phyloP scores from a whole-genome alignment of 2,113 vertebrate genomes.

The Otus sunia region DNA sequence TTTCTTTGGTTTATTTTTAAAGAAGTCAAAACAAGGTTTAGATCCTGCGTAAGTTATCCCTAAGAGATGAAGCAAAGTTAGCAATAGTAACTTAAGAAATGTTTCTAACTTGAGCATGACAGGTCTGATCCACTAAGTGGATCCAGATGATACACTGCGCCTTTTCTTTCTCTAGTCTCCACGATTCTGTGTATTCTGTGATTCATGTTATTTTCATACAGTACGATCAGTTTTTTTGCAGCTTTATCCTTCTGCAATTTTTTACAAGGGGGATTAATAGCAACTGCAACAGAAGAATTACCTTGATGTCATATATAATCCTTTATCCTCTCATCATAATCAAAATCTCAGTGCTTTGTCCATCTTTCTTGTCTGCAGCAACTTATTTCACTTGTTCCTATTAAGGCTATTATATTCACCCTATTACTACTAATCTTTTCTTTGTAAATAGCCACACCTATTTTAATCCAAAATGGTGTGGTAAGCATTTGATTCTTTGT shows the following conservation, averaged over 20 bases:
- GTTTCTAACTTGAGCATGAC: not conserved
- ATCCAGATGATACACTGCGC: not conserved
- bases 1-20: not conserved
- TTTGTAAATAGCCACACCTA: constrained; percentile 95
- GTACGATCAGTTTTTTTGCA: not conserved
- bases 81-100: not conserved
- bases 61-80: not conserved
- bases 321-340: constrained; percentile 83
- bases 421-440: constrained; percentile 89
- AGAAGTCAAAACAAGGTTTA: not conserved
- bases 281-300: constrained; percentile 55
- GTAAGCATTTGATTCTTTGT: constrained; percentile 92
- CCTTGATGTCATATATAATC: constrained; percentile 81
- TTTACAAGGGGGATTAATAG: constrained; percentile 55
- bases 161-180: not conserved
- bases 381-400: constrained; percentile 87
- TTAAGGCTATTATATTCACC: constrained; percentile 91
- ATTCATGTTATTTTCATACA: not conserved
- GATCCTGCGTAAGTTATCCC: not conserved
- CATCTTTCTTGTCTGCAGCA: constrained; percentile 85
- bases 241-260: not conserved
- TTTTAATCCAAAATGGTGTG: constrained; percentile 80
- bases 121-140: not conserved
- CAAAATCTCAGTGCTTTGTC: constrained; percentile 83
- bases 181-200: not conserved